Evolutionary conservation across 2,113 vertebrate genomes (phyloP).

Genomic region (Echinops telfairi): DNA sequence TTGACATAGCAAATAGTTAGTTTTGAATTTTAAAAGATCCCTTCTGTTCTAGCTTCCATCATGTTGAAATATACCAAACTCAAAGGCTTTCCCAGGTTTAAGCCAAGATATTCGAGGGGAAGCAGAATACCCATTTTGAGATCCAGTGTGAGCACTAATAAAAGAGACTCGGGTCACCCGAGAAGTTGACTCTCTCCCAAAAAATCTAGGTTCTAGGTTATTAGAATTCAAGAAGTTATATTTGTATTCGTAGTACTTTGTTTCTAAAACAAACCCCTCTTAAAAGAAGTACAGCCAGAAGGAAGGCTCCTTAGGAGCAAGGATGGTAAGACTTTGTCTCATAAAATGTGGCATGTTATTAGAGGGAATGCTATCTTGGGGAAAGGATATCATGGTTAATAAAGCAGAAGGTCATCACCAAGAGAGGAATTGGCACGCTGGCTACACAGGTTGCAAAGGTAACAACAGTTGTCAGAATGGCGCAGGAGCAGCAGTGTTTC

Average conservation of each 20-base stretch:
- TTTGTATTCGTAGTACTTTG: not conserved
- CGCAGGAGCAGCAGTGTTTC: too few relatives aligned
- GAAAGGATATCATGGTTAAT: too few relatives aligned
- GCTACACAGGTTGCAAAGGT: too few relatives aligned
- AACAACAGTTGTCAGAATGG: too few relatives aligned
- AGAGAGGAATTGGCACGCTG: too few relatives aligned
- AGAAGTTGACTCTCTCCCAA: constrained; percentile 27
- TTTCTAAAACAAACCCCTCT: too few relatives aligned
- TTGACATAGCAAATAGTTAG: not conserved
- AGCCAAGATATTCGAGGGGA: not conserved
- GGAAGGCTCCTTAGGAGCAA: too few relatives aligned
- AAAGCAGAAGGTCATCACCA: too few relatives aligned
- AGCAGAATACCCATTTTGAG: not conserved
- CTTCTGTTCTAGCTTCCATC: not conserved
- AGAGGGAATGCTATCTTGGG: too few relatives aligned
- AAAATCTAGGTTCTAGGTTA: constrained; percentile 1
- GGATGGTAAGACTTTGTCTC: too few relatives aligned
- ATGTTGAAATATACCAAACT: not conserved
- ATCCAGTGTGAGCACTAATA: not conserved
- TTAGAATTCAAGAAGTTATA: constrained; percentile 15
- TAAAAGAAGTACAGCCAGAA: too few relatives aligned
- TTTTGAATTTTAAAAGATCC: constrained; percentile 42
- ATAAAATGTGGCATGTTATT: too few relatives aligned
- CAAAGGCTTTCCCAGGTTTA: not conserved
- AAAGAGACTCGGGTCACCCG: not conserved